Conservation (phyloP, 2,113 vertebrate species). For the Phaethornis superciliosus region DNA sequence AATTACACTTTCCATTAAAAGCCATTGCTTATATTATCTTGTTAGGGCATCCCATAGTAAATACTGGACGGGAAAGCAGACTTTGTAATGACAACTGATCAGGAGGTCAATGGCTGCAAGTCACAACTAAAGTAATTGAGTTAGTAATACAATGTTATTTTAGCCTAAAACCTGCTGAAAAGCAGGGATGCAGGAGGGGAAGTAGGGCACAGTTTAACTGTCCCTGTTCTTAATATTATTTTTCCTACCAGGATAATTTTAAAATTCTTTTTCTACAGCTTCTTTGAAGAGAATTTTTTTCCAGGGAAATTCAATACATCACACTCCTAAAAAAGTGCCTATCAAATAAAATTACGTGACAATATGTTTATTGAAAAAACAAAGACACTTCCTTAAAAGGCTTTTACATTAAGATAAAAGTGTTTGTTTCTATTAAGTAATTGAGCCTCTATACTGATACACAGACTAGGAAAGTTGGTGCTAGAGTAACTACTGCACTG, state of each 20-base stretch:
- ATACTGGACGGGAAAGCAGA: neutral
- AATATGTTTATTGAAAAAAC: neutral
- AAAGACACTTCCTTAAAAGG: neutral
- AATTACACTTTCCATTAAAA: constrained; percentile 23
- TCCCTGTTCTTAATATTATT: neutral
- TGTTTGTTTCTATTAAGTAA: neutral
- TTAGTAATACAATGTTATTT: neutral
- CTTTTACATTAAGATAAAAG: neutral
- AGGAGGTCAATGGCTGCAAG: constrained; percentile 42
- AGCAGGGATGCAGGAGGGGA: neutral
- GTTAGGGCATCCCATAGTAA: neutral
- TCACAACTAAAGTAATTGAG: neutral
- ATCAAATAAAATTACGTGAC: neutral
- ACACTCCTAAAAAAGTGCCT: neutral
- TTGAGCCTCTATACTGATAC: neutral
- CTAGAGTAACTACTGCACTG: neutral
- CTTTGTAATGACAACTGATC: constrained; percentile 28
- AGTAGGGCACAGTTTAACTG: neutral
- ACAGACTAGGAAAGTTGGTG: constrained; percentile 1
- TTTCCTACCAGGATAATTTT: neutral
- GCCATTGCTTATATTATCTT: neutral
- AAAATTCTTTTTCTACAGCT: neutral
- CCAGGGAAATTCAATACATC: neutral
- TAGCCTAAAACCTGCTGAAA: neutral
- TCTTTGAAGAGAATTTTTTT: neutral